Evolutionary conservation across 1,140 invertebrate genomes (phyloP).

Genomic region (Drosophila orena): DNA sequence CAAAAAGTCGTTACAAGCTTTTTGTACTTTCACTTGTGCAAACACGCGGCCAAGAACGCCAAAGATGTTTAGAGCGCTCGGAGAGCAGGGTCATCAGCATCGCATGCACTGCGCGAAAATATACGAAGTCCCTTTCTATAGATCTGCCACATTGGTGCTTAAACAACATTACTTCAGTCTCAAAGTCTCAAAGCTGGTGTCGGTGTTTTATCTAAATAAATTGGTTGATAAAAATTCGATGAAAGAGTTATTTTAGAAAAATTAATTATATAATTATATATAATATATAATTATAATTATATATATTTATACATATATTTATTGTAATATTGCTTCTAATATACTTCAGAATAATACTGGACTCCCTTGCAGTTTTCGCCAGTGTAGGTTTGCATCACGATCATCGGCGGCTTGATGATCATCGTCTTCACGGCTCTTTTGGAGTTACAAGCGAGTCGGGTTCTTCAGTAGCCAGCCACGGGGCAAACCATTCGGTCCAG

Average conservation of each 20-base stretch:
- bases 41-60: constrained; percentile 67
- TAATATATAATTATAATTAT: no score
- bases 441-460: constrained; percentile 46
- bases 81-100: constrained; percentile 42
- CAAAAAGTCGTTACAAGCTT: constrained; percentile 59
- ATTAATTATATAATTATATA: no score
- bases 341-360: no score
- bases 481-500: constrained; percentile 70
- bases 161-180: no score
- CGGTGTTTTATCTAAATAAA: no score
- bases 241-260: no score
- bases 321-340: no score
- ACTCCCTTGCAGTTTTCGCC: neutral
- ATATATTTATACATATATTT: no score
- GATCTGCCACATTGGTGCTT: no score
- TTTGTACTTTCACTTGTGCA: constrained; percentile 78
- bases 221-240: no score
- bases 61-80: constrained; percentile 5
- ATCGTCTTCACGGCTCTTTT: constrained; percentile 27
- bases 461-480: constrained; percentile 78
- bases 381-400: constrained; percentile 21
- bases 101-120: constrained; percentile 11
- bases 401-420: constrained; percentile 5
- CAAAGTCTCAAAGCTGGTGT: no score
- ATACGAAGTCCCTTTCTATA: no score